Base-by-base conservation (phyloP, 1,140 invertebrate genomes). In the Atta colombica region DNA sequence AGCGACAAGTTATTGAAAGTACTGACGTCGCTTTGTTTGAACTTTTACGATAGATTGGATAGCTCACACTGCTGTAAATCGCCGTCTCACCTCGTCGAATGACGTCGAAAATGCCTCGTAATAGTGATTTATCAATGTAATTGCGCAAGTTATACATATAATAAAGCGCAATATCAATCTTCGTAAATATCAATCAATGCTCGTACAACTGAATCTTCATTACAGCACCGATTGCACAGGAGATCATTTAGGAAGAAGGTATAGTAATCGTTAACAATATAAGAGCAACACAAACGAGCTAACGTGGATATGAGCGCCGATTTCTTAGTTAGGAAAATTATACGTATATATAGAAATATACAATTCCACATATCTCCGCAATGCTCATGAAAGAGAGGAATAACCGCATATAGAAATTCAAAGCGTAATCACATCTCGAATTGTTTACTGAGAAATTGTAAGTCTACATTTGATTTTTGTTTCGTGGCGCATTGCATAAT, bases 231-330 rank as follows among this genome's bases (percentile, higher is more conserved):
- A 80, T 80, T 69, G 39, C 75, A 81, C 53, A 58, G 61, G 86
- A 88, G 74, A 86, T 90, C 71, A 87, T 65, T 85, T 66, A 77
- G 72, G 77, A 88, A 84, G 75, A 61, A 88, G 60, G 63, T 84
- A 74, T 63, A 68, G 77, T 55, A 53, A 89, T 86, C 51, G n/a
- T 91, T 82, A 80, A 87, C 63, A 78, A 88, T 86, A 85, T 61
- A 90, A 87, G 66, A 86, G 80, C 66, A 87, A 86, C 85, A 86
- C 80, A 84, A 87, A 85, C 65, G 87, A 77, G 78, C 69, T 55
- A 53, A 55, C 51, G 25, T 84, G 80, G 55, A 71, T 88, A 86
- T 39, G 39, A 65, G 53, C 63, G 69, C 28, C 39, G 55, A 84
- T 63, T 61, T 60, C 35, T 61, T n/a, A 31, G 8, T 66, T 39